Evolutionary conservation across 2,113 vertebrate genomes (phyloP), one percentile per base, ranked within the genome.

Genomic region (Maylandia zebra): DNA sequence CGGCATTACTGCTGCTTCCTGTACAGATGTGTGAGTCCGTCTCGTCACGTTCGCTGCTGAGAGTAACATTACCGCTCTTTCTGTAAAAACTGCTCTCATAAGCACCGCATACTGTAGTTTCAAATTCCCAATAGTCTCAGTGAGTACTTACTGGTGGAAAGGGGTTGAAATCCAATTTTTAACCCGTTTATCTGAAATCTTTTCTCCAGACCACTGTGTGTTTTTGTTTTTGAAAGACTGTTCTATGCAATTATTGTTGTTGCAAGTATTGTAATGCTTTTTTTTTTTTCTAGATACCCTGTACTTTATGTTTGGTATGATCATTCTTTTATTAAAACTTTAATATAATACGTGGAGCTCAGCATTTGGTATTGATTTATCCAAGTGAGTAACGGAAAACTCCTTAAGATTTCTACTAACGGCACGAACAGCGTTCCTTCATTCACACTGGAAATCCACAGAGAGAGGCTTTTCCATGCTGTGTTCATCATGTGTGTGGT

Each of bases 321-420:
- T 91, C 86, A 85, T 94, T 95, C 90, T 96, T 97, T 96, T 96
- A 97, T 96, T 97, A 96, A 97, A 96, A 93, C 83, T 86, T 71
- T 93, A 93, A 93, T 94, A 95, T 91, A 92, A 91, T 45, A 88
- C 50, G 24, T 5, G 4, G 8, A 14, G 8, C 30, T 50, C 12
- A 2, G 4, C 34, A 34, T 80, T n/a, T 66, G 52, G 34, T 11
- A 8, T 84, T 17, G 12, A 9, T 90, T 84, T 80, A 22, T 55
- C 27, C 14, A 36, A n/a, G 4, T 2, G 38, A 86, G 12, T 12
- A 82, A 61, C 36, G 83, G 83, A 90, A 90, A 87, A 32, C 32
- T 22, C 48, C 81, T 69, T 10, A 41, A 48, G 22, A 2, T 27
- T 64, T 17, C 14, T 38, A 5, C 11, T 0, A 50, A 78, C 27